Percentiles rank a stretch among this genome's conserved stretches.
Conservation (phyloP, 30 jellyfish, hydroid and myxozoan genomes). For the Chrysaora quinquecirrha region DNA sequence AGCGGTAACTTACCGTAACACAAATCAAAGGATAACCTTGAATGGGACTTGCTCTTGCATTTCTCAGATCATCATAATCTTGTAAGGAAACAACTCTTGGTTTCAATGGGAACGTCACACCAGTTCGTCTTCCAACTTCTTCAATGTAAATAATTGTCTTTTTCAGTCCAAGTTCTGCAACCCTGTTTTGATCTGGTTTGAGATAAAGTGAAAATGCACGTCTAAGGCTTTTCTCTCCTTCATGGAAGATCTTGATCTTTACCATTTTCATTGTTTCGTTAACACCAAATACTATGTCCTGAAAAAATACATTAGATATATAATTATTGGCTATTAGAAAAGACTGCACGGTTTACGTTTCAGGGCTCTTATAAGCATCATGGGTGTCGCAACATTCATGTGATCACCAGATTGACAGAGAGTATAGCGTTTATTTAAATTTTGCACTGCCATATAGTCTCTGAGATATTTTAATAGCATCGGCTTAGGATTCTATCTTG, state of each 20-base stretch:
- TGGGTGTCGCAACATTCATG: too few species aligned
- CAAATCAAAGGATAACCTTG: conserved; percentile 98
- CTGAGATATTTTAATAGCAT: too few species aligned
- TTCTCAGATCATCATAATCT: conserved; percentile 75
- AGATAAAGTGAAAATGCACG: conserved; percentile 83
- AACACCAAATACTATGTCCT: conserved; percentile 72
- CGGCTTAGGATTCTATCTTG: too few species aligned
- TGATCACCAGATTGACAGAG: too few species aligned
- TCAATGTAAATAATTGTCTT: conserved; percentile 87
- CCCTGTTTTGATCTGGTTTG: conserved; percentile 58
- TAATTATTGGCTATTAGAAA: not conserved
- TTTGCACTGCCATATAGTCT: too few species aligned
- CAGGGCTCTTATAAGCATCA: too few species aligned
- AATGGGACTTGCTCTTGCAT: conserved; percentile 68
- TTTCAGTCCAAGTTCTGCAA: conserved; percentile 68
- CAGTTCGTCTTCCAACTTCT: conserved; percentile 79
- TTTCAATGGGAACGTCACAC: conserved; percentile 93
- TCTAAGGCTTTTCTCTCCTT: conserved; percentile 75
- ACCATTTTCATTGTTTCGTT: conserved; percentile 73
- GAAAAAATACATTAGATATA: not conserved
- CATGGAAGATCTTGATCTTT: conserved; percentile 67
- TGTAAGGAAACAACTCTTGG: conserved; percentile 89
- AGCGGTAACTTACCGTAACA: conserved; percentile 92
- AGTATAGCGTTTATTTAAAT: too few species aligned
- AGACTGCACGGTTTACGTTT: not conserved